Evolutionary conservation across 2,113 vertebrate genomes (phyloP), one percentile per base, ranked within the genome.

Genomic region (Romanogobio albipinnatus): DNA sequence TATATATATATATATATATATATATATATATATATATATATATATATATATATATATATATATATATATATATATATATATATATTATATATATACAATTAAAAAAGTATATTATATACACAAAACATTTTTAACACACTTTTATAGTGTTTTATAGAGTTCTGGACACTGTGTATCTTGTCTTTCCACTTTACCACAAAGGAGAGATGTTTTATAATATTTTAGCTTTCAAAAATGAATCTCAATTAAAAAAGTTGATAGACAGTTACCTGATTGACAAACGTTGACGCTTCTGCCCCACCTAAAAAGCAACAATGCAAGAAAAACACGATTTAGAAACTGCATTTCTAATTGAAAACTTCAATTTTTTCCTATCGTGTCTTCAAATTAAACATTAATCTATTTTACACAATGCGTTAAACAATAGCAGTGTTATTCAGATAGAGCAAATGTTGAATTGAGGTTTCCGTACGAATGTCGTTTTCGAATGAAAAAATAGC

Each of bases 401-500:
- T 29, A 29, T 29, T 29, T 39, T 19, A 68, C 64, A 19, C 15
- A 36, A 9, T 11, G 66, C 17, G 66, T 70, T 9, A 39, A 22
- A 56, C 53, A 56, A 39, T 22, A n/a, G 36, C 66, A 43, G 36
- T 10, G 66, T 11, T 11, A 43, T 43, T 70, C 17, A 70, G 19
- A 33, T 70, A 70, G 66, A 70, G 33, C 33, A 22, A 70, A 70
- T 70, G 66, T 70, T 70, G 66, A 70, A 43, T 43, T n/a, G 33
- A n/a, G 19, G 66, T 36, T 70, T 22, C 17, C 53, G 39, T 70
- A 43, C 8, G 9, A 19, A 68, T 43, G 36, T 11, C 3, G 19
- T 70, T 43, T 39, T 70, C 66, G 9, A 17, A 11, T 22, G 11
- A 39, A 22, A 43, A 68, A 70, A 15, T 33, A 36, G 29, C 8